Percentiles rank a stretch among this genome's conserved stretches.
phyloP scores from a whole-genome alignment of 53 echinoderm and acorn worm genomes.

The Paelopatides confundens region DNA sequence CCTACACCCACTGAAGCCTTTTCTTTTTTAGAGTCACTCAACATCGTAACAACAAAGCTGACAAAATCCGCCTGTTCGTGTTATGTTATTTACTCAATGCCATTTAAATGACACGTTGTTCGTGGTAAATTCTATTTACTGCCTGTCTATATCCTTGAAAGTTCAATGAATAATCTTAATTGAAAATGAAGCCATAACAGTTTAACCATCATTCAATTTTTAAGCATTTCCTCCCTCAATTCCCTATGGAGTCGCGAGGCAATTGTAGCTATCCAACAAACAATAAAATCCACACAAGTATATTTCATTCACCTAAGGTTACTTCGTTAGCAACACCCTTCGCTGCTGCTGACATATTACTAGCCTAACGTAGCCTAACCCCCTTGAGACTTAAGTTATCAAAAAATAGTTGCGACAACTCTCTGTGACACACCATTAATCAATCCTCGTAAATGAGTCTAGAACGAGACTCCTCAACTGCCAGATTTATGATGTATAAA shows the following conservation, averaged over 20 bases:
- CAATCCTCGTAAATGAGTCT: constrained; percentile 37
- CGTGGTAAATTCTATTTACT: neutral
- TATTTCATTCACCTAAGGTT: constrained; percentile 7
- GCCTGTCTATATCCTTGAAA: constrained; percentile 21
- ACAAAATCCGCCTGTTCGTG: neutral
- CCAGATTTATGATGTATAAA: constrained; percentile 42
- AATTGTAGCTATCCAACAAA: constrained; percentile 23
- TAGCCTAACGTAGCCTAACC: constrained; percentile 41
- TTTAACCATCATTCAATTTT: constrained; percentile 14
- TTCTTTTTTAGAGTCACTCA: too few species aligned
- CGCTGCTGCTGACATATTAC: constrained; percentile 11
- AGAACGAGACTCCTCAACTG: constrained; percentile 43
- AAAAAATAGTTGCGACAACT: constrained; percentile 40
- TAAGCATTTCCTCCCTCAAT: constrained; percentile 10
- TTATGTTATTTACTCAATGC: neutral
- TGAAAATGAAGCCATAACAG: neutral
- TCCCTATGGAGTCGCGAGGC: neutral
- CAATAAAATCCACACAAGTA: constrained; percentile 27
- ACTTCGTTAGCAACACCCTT: neutral
- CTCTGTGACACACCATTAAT: constrained; percentile 24
- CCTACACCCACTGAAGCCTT: too few species aligned
- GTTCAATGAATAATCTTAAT: constrained; percentile 19
- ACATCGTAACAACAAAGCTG: neutral
- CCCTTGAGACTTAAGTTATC: constrained; percentile 21
- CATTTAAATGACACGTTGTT: neutral